phyloP scores from a whole-genome alignment of 2,888 invertebrate genomes.

The Drosophila mulleri region DNA sequence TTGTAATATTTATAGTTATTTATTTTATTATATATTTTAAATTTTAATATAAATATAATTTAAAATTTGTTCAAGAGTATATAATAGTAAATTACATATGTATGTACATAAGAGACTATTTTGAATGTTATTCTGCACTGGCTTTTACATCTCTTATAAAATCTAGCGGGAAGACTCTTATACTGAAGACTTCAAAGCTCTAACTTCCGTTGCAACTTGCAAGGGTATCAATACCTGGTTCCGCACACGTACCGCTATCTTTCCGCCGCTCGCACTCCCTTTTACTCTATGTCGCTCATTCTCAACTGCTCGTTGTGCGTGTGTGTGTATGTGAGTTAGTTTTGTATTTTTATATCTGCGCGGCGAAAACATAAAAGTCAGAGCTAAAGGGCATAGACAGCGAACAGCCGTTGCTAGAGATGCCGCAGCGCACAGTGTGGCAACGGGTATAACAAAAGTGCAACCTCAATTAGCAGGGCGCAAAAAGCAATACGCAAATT shows the following conservation, averaged over 20 bases:
- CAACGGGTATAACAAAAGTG: slow-evolving; percentile 33
- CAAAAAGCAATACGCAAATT: slow-evolving; percentile 33
- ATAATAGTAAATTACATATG: neutral
- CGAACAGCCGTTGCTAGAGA: slow-evolving; percentile 62
- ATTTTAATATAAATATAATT: neutral
- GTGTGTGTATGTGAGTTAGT: slow-evolving; percentile 32
- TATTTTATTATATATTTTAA: neutral
- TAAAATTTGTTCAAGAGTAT: neutral
- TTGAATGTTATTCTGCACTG: no score
- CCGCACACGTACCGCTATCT: slow-evolving; percentile 22
- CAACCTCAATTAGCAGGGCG: slow-evolving; percentile 49
- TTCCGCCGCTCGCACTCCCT: neutral
- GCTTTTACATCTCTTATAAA: neutral
- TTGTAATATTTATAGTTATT: neutral
- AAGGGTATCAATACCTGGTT: slow-evolving; percentile 52
- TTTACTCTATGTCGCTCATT: neutral
- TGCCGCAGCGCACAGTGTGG: slow-evolving; percentile 60
- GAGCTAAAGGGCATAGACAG: slow-evolving; percentile 74
- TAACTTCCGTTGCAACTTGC: slow-evolving; percentile 24
- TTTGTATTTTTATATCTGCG: slow-evolving; percentile 66
- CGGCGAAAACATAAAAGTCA: slow-evolving; percentile 78
- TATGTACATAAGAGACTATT: no score
- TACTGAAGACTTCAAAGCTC: slow-evolving; percentile 28
- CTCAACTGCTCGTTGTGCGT: neutral
- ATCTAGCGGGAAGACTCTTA: slow-evolving; percentile 9